A percentile compares a stretch with the other conserved stretches of the same genome.
Evolutionary conservation across 2,113 vertebrate genomes (phyloP).

Genomic region (Microtus ochrogaster): DNA sequence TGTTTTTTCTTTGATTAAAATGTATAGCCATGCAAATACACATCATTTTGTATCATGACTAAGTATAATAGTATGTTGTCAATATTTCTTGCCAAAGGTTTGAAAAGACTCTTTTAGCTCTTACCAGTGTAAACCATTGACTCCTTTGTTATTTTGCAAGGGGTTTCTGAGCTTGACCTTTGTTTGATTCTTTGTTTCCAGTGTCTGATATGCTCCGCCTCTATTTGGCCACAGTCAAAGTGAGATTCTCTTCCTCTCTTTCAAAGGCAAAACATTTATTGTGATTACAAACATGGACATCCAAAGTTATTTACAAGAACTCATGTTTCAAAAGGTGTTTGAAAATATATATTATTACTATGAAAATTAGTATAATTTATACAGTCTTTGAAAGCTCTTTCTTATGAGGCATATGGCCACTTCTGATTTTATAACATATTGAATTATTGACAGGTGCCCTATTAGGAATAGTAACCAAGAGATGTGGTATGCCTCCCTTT

Average conservation of each 20-base stretch:
- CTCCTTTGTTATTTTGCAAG: not conserved
- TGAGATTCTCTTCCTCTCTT: not conserved
- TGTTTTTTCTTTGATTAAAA: not conserved
- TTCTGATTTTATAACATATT: not conserved
- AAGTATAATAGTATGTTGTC: not conserved
- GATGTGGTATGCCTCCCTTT: not conserved
- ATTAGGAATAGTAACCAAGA: not conserved
- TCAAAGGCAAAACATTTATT: not conserved
- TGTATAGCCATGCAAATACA: not conserved
- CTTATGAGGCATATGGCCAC: not conserved
- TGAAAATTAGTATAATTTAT: not conserved
- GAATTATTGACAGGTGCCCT: not conserved
- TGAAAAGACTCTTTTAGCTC: not conserved
- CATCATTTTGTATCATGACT: not conserved
- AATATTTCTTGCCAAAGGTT: not conserved
- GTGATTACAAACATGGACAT: not conserved
- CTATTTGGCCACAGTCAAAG: not conserved
- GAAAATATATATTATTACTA: not conserved
- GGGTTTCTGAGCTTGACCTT: not conserved
- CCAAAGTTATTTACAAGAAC: not conserved
- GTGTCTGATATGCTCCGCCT: not conserved
- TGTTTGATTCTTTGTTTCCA: not conserved
- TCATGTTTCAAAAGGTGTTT: not conserved
- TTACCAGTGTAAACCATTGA: not conserved
- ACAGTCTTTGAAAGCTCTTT: not conserved